Percentiles rank a stretch among this genome's conserved stretches.
phyloP scores from a whole-genome alignment of 2,888 invertebrate genomes.

The Drosophila ezoana region DNA sequence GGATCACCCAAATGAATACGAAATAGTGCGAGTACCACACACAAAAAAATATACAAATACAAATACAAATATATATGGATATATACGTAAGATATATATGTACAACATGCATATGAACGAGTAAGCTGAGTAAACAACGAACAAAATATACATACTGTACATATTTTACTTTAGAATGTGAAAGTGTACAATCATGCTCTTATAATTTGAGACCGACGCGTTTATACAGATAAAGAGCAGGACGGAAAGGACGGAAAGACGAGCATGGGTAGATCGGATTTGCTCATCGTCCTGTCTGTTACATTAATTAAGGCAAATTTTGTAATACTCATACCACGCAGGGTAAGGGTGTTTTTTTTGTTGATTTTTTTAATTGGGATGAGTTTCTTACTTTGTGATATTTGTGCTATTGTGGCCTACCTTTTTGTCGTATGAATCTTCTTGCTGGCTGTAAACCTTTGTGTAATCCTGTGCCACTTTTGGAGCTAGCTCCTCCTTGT shows the following conservation, averaged over 20 bases:
- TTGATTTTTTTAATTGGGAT: too few species aligned
- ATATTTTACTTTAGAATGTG: neutral
- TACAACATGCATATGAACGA: neutral
- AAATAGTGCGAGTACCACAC: conserved; percentile 6
- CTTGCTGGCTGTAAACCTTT: neutral
- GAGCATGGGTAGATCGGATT: neutral
- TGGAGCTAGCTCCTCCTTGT: neutral
- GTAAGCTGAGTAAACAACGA: conserved; percentile 24
- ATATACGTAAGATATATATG: conserved; percentile 7
- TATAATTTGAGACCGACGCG: neutral
- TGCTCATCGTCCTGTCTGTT: neutral
- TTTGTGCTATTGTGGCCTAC: conserved; percentile 17
- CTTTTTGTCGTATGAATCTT: conserved; percentile 17
- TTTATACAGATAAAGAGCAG: neutral
- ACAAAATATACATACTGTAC: conserved; percentile 8
- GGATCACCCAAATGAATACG: conserved; percentile 7
- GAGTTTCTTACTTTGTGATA: neutral
- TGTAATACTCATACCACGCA: neutral
- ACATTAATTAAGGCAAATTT: too few species aligned
- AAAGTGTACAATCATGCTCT: neutral
- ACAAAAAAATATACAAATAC: conserved; percentile 2
- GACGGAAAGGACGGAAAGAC: neutral
- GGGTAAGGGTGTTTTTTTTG: too few species aligned
- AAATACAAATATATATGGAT: conserved; percentile 7
- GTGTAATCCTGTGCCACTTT: conserved; percentile 2